Base-by-base conservation (phyloP, 2,797 vertebrate species). In the Sciaenops ocellatus region DNA sequence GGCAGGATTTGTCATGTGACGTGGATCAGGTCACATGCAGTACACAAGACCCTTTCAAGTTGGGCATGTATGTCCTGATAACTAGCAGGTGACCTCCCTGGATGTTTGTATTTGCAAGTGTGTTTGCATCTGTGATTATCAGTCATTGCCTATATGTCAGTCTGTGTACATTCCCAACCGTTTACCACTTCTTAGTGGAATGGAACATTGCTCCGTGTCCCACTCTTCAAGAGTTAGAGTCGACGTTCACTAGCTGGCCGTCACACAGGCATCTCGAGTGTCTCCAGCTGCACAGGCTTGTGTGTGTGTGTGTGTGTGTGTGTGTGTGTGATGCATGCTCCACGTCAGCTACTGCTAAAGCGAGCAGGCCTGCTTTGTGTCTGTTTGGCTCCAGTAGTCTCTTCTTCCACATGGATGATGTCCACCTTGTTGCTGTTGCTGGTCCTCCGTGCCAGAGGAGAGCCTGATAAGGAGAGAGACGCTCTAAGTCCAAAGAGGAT, bases 301-400 rank as follows among this genome's bases (percentile, higher is more conserved):
- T 73, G 69, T 15, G 8, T 55, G 22, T 65, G 24, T 68, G 71
- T 52, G 11, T 61, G 69, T 60, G 30, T 66, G 62, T 62, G 46
- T 66, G 59, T 69, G 76, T 83, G 65, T 63, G 65, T 57, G 41
- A 66, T 75, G 70, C 77, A 85, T 50, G 84, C 76, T 93, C 89
- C 90, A 92, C 90, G 89, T 93, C 92, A 90, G 88, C 91, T 78
- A 76, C 88, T 76, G 76, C 80, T 47, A 52, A 69, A 70, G 83
- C 30, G 22, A 75, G 82, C 63, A 72, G 57, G 69, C 50, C 65
- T 62, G 76, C 55, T 76, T 51, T 87, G 69, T 66, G 73, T 85
- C 80, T 84, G 34, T 79, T 72, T 64, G 72, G 80, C 84, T 83
- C 68, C 79, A 48, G 42, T 73, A 20, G 74, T 80, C 79, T 80